These are phyloP conservation scores for Turritopsis rubra DNA, from an alignment of 30 jellyfish, hydroid and myxozoan species.

Conservation along the genomic window DNA sequence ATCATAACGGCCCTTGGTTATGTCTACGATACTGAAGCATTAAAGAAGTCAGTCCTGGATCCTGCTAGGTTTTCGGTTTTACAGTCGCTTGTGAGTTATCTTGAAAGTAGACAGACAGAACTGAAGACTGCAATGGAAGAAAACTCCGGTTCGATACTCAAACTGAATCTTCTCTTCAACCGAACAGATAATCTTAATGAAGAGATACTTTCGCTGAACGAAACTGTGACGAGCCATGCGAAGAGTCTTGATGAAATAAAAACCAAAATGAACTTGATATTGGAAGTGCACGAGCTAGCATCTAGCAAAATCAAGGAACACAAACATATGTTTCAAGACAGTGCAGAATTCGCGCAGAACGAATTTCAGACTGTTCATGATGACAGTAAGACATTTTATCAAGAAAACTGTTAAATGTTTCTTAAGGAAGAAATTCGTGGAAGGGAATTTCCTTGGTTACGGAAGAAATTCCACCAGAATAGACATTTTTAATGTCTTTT, in stretches of 20 bases:
- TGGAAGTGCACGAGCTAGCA: background rate
- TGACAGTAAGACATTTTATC: background rate
- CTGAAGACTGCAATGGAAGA: background rate
- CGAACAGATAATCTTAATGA: background rate
- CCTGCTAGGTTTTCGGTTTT: background rate
- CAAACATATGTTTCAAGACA: background rate
- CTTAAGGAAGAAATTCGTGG: too few species aligned
- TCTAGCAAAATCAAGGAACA: background rate
- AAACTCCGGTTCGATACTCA: background rate
- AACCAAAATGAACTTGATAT: background rate
- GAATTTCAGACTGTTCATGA: background rate
- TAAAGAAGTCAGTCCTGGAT: conserved; percentile 2
- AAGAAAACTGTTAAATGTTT: too few species aligned
- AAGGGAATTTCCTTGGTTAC: too few species aligned
- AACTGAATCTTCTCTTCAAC: background rate
- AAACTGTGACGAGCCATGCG: background rate
- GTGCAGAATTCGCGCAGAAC: background rate
- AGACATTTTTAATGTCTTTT: too few species aligned
- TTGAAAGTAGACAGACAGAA: background rate
- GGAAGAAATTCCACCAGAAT: too few species aligned
- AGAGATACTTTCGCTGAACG: background rate
- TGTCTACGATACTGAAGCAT: background rate
- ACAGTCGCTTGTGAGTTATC: background rate
- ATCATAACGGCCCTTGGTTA: background rate
- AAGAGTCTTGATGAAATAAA: background rate